Evolutionary conservation across 2,888 invertebrate genomes (phyloP), one percentile per base, ranked within the genome.

Genomic region (Drosophila ustulata): DNA sequence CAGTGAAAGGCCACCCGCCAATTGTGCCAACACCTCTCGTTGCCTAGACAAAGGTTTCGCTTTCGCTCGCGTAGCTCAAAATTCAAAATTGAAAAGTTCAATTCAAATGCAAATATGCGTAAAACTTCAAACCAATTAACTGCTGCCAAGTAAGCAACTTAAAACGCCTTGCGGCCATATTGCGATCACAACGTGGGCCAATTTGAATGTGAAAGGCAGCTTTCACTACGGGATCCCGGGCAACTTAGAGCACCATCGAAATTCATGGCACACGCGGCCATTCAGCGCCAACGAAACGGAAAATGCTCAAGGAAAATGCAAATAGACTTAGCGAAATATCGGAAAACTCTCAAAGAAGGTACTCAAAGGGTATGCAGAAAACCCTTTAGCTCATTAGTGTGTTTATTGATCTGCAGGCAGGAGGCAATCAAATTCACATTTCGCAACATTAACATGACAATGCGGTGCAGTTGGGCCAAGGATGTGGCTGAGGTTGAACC

Each of bases 361-460:
- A n/a, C 30, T 2, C 7, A 45, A 7, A 4, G 28, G 32, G 39
- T 39, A 13, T 8, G 13, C 23, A 28, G 23, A 49, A 37, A 71
- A 69, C 80, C 80, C 71, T 64, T 83, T 65, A 67, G 85, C 79
- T 88, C 75, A 86, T 84, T 87, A 83, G 75, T 66, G 75, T 66
- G 61, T 72, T 82, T 80, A 89, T 89, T 88, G 86, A 83, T 82
- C 71, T 74, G 70, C 74, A 37, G 75, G 77, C 78, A 78, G 81
- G 64, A 82, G 80, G 89, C 90, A 90, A 90, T 90, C 87, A 90
- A 90, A 88, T 81, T 80, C 87, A 79, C 80, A 90, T 90, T 89
- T 89, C 67, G 87, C 81, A 78, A 78, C 74, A 90, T 90, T 90
- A 89, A 82, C 90, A 90, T 90, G 87, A 90, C 90, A 85, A 85